Percentiles rank a stretch among this genome's conserved stretches.
Conservation (phyloP, 2,797 vertebrate genomes). For the Alauda arvensis region DNA sequence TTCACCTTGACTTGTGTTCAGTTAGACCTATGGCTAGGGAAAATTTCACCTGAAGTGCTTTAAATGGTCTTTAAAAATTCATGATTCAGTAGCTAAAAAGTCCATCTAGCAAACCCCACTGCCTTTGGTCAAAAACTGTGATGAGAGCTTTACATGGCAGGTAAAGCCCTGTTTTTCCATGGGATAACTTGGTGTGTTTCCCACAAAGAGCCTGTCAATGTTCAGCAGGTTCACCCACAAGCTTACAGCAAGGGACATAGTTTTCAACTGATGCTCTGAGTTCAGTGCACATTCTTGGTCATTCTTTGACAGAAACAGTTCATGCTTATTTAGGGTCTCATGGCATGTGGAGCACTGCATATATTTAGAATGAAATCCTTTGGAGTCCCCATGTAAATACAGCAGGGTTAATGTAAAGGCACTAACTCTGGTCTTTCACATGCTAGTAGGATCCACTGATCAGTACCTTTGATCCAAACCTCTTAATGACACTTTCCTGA, state of each 20-base stretch:
- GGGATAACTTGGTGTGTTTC: background rate
- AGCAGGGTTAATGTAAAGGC: background rate
- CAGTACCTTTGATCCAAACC: background rate
- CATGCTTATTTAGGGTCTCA: background rate
- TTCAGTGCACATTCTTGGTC: background rate
- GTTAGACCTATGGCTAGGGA: background rate
- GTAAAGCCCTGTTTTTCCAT: accelerated
- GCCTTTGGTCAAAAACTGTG: background rate
- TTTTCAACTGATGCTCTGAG: background rate
- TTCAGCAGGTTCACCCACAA: background rate
- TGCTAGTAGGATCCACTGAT: background rate
- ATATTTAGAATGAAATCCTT: background rate
- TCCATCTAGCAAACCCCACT: background rate
- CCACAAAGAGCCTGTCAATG: background rate
- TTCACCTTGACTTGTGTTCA: background rate
- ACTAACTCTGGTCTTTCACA: background rate
- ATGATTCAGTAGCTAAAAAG: background rate
- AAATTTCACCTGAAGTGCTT: background rate
- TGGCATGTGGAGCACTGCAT: background rate
- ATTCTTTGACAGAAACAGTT: background rate
- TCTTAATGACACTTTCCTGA: conserved; percentile 25
- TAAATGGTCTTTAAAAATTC: background rate
- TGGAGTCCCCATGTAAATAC: background rate
- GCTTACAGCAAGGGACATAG: background rate
- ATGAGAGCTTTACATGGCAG: background rate